A percentile compares a stretch with the other conserved stretches of the same genome.
These are phyloP conservation scores for Dermatemys mawii DNA, from an alignment of 2,113 vertebrate genomes.

Conservation along the genomic window DNA sequence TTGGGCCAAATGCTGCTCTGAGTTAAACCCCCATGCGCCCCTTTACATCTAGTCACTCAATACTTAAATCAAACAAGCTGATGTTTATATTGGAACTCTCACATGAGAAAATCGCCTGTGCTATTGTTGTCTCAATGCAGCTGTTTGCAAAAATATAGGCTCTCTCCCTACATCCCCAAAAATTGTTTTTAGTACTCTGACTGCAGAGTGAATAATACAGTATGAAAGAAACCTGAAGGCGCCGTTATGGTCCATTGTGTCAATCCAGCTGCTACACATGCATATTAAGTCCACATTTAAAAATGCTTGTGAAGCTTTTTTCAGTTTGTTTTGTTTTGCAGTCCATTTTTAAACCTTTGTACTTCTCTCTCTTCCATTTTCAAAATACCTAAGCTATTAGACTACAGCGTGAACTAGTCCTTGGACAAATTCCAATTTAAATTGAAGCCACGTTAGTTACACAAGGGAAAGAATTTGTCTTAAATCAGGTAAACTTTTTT, in stretches of 20 bases:
- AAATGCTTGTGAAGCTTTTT: slow-evolving; percentile 76
- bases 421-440: slow-evolving; percentile 31
- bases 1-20: neutral
- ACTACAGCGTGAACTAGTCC: neutral
- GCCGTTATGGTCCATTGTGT: slow-evolving; percentile 78
- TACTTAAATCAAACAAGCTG: slow-evolving; percentile 33
- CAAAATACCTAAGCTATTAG: slow-evolving; percentile 40
- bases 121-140: slow-evolving; percentile 60
- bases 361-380: slow-evolving; percentile 19
- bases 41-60: slow-evolving; percentile 42
- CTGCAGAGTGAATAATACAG: slow-evolving; percentile 50
- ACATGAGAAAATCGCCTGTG: slow-evolving; percentile 20
- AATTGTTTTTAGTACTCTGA: slow-evolving; percentile 45
- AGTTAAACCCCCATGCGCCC: neutral
- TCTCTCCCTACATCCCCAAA: slow-evolving; percentile 9
- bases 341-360: slow-evolving; percentile 39
- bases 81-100: slow-evolving; percentile 46
- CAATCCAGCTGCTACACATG: slow-evolving; percentile 77
- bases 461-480: neutral
- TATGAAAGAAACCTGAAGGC: slow-evolving; percentile 79
- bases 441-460: neutral
- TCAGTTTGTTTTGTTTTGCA: slow-evolving; percentile 47
- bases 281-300: slow-evolving; percentile 74
- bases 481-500: neutral
- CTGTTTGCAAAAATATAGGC: slow-evolving; percentile 66